These are phyloP conservation scores for Ophonus ardosiacus DNA, from an alignment of 2,888 invertebrate genomes.

Conservation along the genomic window DNA sequence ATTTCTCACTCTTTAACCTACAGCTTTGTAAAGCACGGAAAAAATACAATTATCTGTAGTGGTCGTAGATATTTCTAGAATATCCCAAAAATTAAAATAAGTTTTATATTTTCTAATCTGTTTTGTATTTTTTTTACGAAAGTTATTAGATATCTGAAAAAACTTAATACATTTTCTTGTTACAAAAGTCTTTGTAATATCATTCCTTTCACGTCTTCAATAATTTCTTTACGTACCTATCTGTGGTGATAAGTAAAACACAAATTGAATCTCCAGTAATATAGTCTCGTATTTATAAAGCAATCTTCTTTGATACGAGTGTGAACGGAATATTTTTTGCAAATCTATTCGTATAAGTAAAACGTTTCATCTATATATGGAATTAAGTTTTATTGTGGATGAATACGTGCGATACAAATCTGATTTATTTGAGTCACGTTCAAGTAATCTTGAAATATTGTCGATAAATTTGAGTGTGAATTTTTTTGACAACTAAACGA, in stretches of 20 bases:
- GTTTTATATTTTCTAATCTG: no score
- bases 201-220: no score
- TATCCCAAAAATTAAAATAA: no score
- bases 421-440: slow-evolving; percentile 23
- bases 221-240: neutral
- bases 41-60: no score
- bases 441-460: slow-evolving; percentile 35
- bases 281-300: neutral
- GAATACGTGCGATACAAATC: slow-evolving; percentile 18
- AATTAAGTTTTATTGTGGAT: slow-evolving; percentile 31
- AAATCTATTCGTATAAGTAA: slow-evolving; percentile 10
- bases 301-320: neutral
- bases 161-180: no score
- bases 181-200: no score
- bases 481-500: slow-evolving; percentile 24
- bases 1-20: no score
- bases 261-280: neutral
- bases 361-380: slow-evolving; percentile 25
- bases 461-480: slow-evolving; percentile 33
- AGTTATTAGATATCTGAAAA: no score
- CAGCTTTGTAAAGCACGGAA: no score
- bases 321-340: neutral
- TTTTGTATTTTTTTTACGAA: no score
- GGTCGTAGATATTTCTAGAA: no score
- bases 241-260: neutral